Evolutionary conservation across 2,113 vertebrate species (phyloP).

Genomic region (Pterocles orientalis): DNA sequence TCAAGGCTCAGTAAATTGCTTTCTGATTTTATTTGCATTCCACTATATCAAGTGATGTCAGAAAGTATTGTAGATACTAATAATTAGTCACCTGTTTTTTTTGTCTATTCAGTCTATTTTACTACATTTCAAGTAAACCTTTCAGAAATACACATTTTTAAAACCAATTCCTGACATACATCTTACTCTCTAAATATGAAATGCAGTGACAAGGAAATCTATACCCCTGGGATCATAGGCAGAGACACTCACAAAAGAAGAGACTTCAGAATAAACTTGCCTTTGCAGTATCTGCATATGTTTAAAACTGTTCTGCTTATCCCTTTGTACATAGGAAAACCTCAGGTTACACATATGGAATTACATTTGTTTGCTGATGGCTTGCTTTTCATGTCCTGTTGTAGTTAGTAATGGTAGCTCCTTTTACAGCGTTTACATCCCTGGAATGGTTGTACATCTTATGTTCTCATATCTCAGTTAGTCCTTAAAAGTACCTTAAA

Average conservation of each 20-base stretch:
- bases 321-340: neutral
- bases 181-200: neutral
- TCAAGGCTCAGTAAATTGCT: neutral
- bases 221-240: fast-evolving
- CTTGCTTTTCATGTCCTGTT: neutral
- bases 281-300: neutral
- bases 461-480: neutral
- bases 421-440: neutral
- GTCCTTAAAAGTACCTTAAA: neutral
- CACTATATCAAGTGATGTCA: neutral
- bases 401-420: neutral
- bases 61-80: neutral
- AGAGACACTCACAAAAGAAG: neutral
- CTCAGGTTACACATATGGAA: neutral
- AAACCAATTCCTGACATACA: neutral
- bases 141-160: neutral
- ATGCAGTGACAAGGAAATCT: neutral
- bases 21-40: neutral
- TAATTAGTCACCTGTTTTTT: neutral
- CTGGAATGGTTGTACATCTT: neutral
- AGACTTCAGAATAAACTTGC: neutral
- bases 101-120: neutral
- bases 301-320: neutral
- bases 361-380: neutral
- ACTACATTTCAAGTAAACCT: neutral